Evolutionary conservation across 1,140 invertebrate genomes (phyloP).

Genomic region (Centruroides sculpturatus): DNA sequence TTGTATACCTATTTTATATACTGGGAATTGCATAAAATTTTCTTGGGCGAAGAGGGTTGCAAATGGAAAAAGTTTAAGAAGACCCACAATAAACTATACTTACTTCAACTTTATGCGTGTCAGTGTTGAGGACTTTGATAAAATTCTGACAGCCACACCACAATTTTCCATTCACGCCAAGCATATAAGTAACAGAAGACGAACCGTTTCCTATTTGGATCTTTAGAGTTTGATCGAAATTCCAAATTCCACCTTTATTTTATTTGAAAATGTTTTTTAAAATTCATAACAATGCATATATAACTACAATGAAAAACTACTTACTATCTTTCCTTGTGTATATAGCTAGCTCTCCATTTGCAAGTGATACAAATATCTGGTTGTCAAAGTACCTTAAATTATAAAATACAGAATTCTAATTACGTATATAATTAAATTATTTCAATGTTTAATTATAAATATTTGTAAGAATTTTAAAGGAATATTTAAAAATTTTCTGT

Average conservation of each 20-base stretch:
- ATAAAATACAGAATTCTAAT: no score
- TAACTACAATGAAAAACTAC: not conserved
- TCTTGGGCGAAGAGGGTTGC: no score
- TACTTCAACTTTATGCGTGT: slow-evolving; percentile 49
- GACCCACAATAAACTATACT: not conserved
- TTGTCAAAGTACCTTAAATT: slow-evolving; percentile 71
- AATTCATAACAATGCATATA: not conserved
- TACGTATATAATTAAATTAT: no score
- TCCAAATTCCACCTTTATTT: slow-evolving; percentile 54
- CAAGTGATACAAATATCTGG: slow-evolving; percentile 80
- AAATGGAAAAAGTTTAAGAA: no score
- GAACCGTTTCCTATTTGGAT: slow-evolving; percentile 41
- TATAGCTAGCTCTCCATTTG: slow-evolving; percentile 79
- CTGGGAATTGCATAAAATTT: no score
- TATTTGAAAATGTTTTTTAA: not conserved
- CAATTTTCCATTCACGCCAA: slow-evolving; percentile 61
- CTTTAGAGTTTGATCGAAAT: slow-evolving; percentile 55
- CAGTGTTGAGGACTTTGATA: slow-evolving; percentile 66
- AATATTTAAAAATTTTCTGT: no score
- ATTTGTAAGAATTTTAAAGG: no score
- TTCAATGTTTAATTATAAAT: no score
- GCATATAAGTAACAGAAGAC: slow-evolving; percentile 65
- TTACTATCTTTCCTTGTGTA: slow-evolving; percentile 45
- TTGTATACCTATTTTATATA: no score
- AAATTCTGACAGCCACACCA: slow-evolving; percentile 78